phyloP scores from a whole-genome alignment of 2,888 invertebrate species.

The Drosophila limbata region DNA sequence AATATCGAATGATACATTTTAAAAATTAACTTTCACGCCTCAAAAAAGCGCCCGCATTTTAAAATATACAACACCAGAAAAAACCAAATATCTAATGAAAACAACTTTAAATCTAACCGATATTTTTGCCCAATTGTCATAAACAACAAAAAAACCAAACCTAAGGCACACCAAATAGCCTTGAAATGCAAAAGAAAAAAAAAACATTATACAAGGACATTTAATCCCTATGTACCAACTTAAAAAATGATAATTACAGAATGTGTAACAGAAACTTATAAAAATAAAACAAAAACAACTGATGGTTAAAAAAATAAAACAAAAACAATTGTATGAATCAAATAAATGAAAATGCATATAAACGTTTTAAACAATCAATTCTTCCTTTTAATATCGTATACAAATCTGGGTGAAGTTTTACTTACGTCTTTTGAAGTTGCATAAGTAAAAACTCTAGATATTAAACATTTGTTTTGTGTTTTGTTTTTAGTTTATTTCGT shows the following conservation, averaged over 20 bases:
- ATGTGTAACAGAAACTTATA: constrained; percentile 60
- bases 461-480: constrained; percentile 50
- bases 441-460: background rate
- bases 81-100: constrained; percentile 41
- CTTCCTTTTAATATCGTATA: constrained; percentile 1
- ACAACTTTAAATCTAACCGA: constrained; percentile 41
- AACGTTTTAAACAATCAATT: constrained; percentile 68
- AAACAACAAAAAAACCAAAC: constrained; percentile 35
- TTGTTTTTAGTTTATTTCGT: constrained; percentile 63
- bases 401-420: background rate
- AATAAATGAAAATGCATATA: constrained; percentile 79
- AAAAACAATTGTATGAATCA: constrained; percentile 73
- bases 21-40: constrained; percentile 49
- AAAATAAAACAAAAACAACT: constrained; percentile 45
- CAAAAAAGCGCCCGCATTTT: constrained; percentile 50
- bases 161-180: constrained; percentile 78
- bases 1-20: constrained; percentile 31
- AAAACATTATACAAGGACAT: constrained; percentile 54
- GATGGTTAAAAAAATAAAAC: constrained; percentile 63
- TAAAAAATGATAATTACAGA: constrained; percentile 37
- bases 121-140: constrained; percentile 68
- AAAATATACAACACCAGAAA: constrained; percentile 36
- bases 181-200: constrained; percentile 57
- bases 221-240: constrained; percentile 42
- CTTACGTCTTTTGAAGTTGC: background rate